These are phyloP conservation scores for Callochromis pleurospilus DNA, from an alignment of 2,113 vertebrate genomes.

Conservation along the genomic window DNA sequence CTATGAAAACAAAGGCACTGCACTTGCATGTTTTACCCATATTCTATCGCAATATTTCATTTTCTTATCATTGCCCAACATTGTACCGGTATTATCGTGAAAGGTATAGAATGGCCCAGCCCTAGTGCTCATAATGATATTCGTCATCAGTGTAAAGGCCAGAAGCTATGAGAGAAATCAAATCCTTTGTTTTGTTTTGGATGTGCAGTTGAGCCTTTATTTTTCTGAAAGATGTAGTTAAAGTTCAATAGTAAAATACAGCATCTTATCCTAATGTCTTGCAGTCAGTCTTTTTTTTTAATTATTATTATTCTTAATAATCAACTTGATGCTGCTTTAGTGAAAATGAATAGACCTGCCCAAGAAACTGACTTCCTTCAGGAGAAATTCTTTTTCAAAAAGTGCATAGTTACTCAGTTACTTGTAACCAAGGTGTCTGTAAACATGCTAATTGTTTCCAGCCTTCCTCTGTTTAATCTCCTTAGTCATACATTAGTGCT, in stretches of 20 bases:
- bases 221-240: not conserved
- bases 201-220: not conserved
- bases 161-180: not conserved
- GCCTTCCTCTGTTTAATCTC: not conserved
- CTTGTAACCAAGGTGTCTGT: not conserved
- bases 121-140: not conserved
- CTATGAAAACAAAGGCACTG: not conserved
- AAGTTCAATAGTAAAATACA: not conserved
- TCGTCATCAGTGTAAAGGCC: not conserved
- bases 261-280: not conserved
- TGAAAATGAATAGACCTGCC: not conserved
- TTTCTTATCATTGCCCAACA: not conserved
- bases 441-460: not conserved
- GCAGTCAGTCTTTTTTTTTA: not conserved
- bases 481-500: not conserved
- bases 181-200: not conserved
- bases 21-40: fast-evolving
- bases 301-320: not conserved
- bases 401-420: not conserved
- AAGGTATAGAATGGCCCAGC: not conserved
- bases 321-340: not conserved
- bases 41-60: not conserved
- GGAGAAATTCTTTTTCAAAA: not conserved
- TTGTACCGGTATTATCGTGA: not conserved
- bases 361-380: not conserved